Evolutionary conservation across 2,888 invertebrate genomes (phyloP).

Genomic region (Scrobipalpa costella): DNA sequence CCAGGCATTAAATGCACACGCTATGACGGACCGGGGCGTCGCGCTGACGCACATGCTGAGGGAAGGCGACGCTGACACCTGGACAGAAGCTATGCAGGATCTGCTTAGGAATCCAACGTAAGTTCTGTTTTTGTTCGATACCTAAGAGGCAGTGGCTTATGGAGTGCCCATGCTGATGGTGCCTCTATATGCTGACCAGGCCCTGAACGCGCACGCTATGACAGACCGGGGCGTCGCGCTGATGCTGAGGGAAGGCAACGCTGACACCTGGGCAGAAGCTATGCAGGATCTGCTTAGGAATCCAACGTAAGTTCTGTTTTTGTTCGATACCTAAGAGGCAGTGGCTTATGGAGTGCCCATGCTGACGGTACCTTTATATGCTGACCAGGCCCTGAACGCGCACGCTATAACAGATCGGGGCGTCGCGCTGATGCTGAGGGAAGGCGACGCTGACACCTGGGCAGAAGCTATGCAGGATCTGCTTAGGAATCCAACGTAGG

Average conservation of each 20-base stretch:
- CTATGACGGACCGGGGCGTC: conserved; percentile 74
- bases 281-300: conserved; percentile 67
- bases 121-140: conserved; percentile 64
- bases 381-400: conserved; percentile 79
- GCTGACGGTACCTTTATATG: conserved; percentile 77
- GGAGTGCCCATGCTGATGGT: conserved; percentile 79
- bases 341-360: conserved; percentile 80
- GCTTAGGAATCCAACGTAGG: conserved; percentile 70
- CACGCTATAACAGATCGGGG: conserved; percentile 75
- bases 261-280: conserved; percentile 56
- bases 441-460: conserved; percentile 58
- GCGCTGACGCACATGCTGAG: conserved; percentile 63
- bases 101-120: conserved; percentile 71
- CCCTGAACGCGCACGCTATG: conserved; percentile 76
- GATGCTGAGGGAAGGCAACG: conserved; percentile 57
- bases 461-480: conserved; percentile 62
- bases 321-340: conserved; percentile 82
- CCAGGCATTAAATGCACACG: conserved; percentile 75
- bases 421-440: conserved; percentile 64
- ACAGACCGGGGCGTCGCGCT: conserved; percentile 74
- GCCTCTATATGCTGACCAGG: conserved; percentile 78
- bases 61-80: conserved; percentile 53
- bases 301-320: conserved; percentile 58
- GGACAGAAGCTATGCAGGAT: conserved; percentile 63
- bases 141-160: conserved; percentile 81